Conservation (phyloP, 35 echinoderm and acorn worm species). For the Chiridota heheva region DNA sequence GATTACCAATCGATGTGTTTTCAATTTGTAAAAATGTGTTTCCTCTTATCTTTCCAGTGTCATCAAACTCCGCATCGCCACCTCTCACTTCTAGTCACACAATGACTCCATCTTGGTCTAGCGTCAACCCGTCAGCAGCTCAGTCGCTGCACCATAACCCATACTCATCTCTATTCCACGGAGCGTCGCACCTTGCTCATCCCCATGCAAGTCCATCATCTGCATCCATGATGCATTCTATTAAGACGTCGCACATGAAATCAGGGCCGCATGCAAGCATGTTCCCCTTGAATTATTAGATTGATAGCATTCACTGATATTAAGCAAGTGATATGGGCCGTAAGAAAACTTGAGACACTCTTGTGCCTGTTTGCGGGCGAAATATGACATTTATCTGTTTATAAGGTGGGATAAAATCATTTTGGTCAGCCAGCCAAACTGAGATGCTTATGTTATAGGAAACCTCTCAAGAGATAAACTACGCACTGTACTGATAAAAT, state of each 20-base stretch:
- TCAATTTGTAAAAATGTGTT: no score
- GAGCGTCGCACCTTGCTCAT: slow-evolving; percentile 62
- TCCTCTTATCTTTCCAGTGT: slow-evolving; percentile 9
- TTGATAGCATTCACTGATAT: no score
- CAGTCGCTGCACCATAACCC: slow-evolving; percentile 82
- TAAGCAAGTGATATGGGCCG: no score
- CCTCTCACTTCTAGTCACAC: slow-evolving; percentile 49
- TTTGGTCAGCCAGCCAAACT: no score
- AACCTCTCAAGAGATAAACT: no score
- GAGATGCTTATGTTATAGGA: no score
- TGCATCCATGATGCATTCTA: slow-evolving; percentile 49
- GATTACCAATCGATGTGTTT: no score
- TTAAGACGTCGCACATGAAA: slow-evolving; percentile 90
- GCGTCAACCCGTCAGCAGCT: slow-evolving; percentile 49
- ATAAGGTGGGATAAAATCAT: no score
- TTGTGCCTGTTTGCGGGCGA: no score
- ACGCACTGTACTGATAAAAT: no score
- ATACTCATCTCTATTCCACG: slow-evolving; percentile 84
- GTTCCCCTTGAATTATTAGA: slow-evolving; percentile 91
- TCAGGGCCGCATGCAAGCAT: slow-evolving; percentile 69
- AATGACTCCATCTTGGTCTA: slow-evolving; percentile 40
- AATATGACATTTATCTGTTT: no score
- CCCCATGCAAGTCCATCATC: slow-evolving; percentile 48
- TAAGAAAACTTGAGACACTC: no score
- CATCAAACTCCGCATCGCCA: slow-evolving; percentile 32